Evolutionary conservation across 2,888 invertebrate genomes (phyloP).

Genomic region (Leuctra nigra): DNA sequence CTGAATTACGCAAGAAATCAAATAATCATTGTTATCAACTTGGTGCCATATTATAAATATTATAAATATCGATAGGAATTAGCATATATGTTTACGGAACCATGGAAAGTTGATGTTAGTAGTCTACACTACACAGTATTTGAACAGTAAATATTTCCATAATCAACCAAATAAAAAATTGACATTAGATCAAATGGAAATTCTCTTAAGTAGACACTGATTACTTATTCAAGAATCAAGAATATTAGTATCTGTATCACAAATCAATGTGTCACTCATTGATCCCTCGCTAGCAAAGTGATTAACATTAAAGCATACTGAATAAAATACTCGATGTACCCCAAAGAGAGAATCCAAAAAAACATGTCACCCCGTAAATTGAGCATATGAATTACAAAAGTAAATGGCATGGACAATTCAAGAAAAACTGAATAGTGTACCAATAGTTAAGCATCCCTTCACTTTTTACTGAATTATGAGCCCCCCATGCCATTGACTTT

Average conservation of each 20-base stretch:
- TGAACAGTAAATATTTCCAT: too few species aligned
- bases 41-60: too few species aligned
- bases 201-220: too few species aligned
- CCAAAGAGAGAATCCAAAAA: not conserved
- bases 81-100: too few species aligned
- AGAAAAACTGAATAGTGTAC: not conserved
- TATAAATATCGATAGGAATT: too few species aligned
- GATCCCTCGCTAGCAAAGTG: not conserved
- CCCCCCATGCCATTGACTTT: slow-evolving; percentile 16
- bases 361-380: too few species aligned
- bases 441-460: not conserved
- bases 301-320: not conserved
- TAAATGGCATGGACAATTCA: slow-evolving; percentile 12
- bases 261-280: not conserved
- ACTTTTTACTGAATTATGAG: slow-evolving; percentile 15
- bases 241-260: not conserved
- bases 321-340: slow-evolving; percentile 8
- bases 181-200: too few species aligned
- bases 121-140: too few species aligned
- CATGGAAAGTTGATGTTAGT: too few species aligned
- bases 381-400: not conserved
- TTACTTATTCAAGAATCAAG: not conserved
- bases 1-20: too few species aligned
- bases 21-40: too few species aligned
- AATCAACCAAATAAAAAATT: too few species aligned